Conservation (phyloP, 2,113 vertebrate species). For the Alouatta palliata region DNA sequence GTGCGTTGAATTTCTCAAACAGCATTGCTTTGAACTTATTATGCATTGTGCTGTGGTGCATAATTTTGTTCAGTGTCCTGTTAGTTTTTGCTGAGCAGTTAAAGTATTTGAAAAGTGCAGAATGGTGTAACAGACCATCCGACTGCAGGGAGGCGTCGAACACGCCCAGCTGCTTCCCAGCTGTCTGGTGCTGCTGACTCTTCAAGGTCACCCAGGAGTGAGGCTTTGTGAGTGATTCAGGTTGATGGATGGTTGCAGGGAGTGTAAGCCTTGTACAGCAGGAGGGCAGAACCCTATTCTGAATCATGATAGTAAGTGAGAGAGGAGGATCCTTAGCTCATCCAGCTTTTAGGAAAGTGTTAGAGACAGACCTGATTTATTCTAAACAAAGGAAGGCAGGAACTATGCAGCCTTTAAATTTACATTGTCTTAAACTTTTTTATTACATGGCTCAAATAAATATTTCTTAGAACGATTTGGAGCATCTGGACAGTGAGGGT, state of each 20-base stretch:
- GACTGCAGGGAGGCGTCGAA: not conserved
- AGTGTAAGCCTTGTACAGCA: not conserved
- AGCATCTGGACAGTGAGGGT: not conserved
- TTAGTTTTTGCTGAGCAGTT: constrained; percentile 48
- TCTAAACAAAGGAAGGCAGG: not conserved
- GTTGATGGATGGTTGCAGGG: not conserved
- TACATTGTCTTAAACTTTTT: not conserved
- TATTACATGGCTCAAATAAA: not conserved
- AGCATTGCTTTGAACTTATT: not conserved
- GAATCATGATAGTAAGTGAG: not conserved
- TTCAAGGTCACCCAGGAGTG: not conserved
- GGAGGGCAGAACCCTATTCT: not conserved
- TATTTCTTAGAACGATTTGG: not conserved
- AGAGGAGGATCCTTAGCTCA: not conserved
- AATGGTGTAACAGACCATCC: not conserved
- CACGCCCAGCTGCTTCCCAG: constrained; percentile 27
- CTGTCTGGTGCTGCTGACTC: constrained; percentile 17
- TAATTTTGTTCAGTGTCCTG: not conserved
- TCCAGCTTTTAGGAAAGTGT: not conserved
- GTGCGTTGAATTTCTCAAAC: not conserved
- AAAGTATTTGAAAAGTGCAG: constrained; percentile 9
- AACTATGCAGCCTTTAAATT: not conserved
- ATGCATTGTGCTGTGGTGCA: not conserved
- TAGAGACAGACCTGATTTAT: not conserved
- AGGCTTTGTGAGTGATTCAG: not conserved